Base-by-base conservation (phyloP, 2,113 vertebrate genomes). In the Elaphurus davidianus region DNA sequence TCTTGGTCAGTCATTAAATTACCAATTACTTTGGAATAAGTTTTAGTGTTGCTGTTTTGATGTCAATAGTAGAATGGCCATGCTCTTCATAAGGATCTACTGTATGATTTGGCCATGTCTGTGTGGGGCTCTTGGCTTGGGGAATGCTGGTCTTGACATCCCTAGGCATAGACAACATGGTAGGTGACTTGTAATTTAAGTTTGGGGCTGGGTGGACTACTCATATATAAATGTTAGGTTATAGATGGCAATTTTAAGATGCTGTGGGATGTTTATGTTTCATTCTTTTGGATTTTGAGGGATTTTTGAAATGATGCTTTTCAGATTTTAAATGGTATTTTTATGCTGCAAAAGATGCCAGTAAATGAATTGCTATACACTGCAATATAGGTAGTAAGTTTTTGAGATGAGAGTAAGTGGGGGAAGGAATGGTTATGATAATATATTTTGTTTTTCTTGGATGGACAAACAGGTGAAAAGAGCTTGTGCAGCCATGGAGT, bases 221-320 rank as follows among this genome's bases (percentile, higher is more conserved):
- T 94, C 97, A 94, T 16, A 93, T 71, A 94, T 89, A 96, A 93
- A 91, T 96, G 96, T 87, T 97, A 95, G 82, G 60, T 97, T 97
- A 89, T 78, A 96, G 81, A 88, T 98, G 91, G 47, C 90, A 90
- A 90, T 98, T 97, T 98, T 98, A 98, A 97, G 96, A 93, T 97
- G 98, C 90, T 91, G 19, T 55, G 28, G 43, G 81, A 25, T 97
- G 27, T 71, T 93, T 87, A 45, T 71, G 54, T 60, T 96, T 21
- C 13, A 7, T 83, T 92, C 59, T 78, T 91, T 92, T 74, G 47
- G 21, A 87, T 74, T 90, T 85, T 52, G 62, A 91, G 45, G 55
- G 40, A 27, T 54, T 85, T 96, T 87, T 94, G 87, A 97, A 90
- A 62, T 59, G 88, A 71, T 74, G 12, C 40, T 93, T 57, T 93